These are phyloP conservation scores for Ianthella basta DNA, from an alignment of 37 sponge, comb jelly and placozoan genomes.

Conservation along the genomic window DNA sequence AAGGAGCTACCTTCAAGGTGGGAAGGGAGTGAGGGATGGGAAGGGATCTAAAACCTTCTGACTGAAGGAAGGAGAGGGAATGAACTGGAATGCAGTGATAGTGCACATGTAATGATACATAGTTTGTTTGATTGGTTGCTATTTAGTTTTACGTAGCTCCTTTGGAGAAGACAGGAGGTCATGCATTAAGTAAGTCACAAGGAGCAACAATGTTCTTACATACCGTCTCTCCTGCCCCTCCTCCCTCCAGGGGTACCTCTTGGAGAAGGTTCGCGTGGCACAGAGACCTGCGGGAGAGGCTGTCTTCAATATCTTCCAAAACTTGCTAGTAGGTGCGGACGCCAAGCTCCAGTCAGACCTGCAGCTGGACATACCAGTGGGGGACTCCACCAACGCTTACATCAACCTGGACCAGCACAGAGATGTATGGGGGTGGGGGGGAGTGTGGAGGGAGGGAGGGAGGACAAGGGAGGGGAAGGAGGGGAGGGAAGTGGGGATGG, in stretches of 20 bases:
- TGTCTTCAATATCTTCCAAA: slow-evolving; percentile 94
- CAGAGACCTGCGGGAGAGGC: slow-evolving; percentile 78
- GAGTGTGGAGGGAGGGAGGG: too few species aligned
- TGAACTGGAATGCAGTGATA: not conserved
- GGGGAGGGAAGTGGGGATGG: too few species aligned
- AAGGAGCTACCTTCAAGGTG: slow-evolving; percentile 77
- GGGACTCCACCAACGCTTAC: slow-evolving; percentile 65
- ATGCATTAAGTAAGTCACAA: too few species aligned
- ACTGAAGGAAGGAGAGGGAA: not conserved
- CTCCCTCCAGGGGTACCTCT: slow-evolving; percentile 62
- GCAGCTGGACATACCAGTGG: slow-evolving; percentile 49
- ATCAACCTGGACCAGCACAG: slow-evolving; percentile 59
- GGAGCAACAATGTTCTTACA: too few species aligned
- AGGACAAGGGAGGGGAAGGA: not conserved
- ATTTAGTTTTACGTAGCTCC: too few species aligned
- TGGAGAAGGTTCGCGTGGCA: slow-evolving; percentile 91
- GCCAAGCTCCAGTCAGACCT: slow-evolving; percentile 78
- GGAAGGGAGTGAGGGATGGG: slow-evolving; percentile 1
- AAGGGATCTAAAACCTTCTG: not conserved
- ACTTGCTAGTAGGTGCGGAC: slow-evolving; percentile 89
- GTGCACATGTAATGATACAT: not conserved
- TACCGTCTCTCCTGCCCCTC: not conserved
- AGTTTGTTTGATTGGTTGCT: too few species aligned
- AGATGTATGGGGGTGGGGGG: slow-evolving; percentile 45
- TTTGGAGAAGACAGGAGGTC: too few species aligned